phyloP scores from a whole-genome alignment of 2,888 invertebrate species.

The Sericinus montela region DNA sequence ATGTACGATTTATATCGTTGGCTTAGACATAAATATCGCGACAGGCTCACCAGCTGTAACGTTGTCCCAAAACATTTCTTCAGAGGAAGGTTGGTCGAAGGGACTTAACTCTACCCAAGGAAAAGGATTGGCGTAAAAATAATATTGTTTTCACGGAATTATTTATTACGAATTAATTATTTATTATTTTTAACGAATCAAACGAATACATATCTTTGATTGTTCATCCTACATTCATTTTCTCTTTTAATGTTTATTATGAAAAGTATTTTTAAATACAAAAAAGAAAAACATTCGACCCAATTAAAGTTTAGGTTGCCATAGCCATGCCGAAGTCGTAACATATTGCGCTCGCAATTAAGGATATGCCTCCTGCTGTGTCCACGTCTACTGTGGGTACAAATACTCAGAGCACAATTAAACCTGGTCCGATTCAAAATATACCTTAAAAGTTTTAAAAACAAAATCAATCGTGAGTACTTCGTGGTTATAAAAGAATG shows the following conservation, averaged over 20 bases:
- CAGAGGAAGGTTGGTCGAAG: no score
- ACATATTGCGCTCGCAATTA: conserved; percentile 76
- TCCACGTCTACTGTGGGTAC: conserved; percentile 57
- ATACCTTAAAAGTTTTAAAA: conserved; percentile 35
- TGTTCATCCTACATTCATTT: conserved; percentile 15
- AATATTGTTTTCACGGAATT: no score
- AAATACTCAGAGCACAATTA: conserved; percentile 67
- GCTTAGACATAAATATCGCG: no score
- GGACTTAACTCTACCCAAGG: no score
- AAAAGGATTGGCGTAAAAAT: no score
- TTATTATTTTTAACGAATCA: conserved; percentile 4
- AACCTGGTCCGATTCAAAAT: conserved; percentile 40
- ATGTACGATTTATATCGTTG: no score
- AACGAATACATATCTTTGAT: conserved; percentile 2
- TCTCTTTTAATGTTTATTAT: conserved; percentile 22
- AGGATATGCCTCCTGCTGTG: conserved; percentile 70
- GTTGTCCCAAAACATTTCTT: no score
- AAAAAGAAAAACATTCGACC: conserved; percentile 30
- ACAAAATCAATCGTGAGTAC: conserved; percentile 62
- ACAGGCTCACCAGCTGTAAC: no score
- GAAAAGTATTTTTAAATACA: conserved; percentile 11
- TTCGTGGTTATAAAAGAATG: conserved; percentile 27
- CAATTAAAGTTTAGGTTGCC: conserved; percentile 36
- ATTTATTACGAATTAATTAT: no score
- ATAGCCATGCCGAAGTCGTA: conserved; percentile 48